These are phyloP conservation scores for Meriones unguiculatus DNA, from an alignment of 2,113 vertebrate genomes.

Conservation along the genomic window DNA sequence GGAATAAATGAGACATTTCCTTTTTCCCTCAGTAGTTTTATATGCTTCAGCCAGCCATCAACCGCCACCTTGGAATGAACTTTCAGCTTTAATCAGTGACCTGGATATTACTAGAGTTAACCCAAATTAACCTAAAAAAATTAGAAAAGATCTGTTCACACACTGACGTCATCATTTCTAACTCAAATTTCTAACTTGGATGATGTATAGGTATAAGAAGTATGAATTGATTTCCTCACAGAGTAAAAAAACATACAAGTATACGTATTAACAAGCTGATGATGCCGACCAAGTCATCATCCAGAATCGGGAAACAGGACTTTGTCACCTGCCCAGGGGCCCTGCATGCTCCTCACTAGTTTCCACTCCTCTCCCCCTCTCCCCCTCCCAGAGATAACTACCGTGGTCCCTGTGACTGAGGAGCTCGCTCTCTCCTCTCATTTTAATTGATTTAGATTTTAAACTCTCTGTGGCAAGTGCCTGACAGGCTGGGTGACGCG, in stretches of 20 bases:
- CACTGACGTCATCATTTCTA: background rate
- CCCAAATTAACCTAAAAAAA: background rate
- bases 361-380: accelerated
- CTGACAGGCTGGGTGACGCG: background rate
- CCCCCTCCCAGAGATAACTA: accelerated
- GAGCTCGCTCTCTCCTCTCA: constrained; percentile 4
- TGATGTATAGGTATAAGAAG: background rate
- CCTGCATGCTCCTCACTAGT: accelerated
- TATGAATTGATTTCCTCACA: background rate
- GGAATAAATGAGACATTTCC: constrained; percentile 6
- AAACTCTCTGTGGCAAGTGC: background rate
- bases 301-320: background rate
- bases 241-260: background rate
- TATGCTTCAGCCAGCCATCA: background rate
- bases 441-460: constrained; percentile 1
- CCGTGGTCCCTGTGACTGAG: background rate
- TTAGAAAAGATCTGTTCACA: background rate
- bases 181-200: constrained; percentile 41
- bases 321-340: background rate
- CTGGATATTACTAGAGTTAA: background rate
- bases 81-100: constrained; percentile 66
- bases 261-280: constrained; percentile 12
- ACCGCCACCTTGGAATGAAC: constrained; percentile 14
- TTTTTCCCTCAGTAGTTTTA: background rate
- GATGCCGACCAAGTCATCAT: background rate